Conservation (phyloP, 2,797 vertebrate genomes). For the Sus cebifrons region DNA sequence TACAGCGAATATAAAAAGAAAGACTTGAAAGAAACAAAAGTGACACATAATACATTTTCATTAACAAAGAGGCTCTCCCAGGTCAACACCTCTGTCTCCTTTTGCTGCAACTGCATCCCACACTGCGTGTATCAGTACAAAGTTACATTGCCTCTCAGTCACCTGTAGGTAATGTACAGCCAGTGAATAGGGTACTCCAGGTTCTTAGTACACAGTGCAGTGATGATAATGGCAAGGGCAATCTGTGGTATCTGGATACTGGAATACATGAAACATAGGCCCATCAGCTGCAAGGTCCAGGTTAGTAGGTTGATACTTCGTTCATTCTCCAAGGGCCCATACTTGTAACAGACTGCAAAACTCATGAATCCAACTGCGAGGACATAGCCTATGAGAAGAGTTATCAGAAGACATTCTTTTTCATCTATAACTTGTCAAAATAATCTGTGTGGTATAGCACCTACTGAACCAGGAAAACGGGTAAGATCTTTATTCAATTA, state of each 20-base stretch:
- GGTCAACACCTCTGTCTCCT: background rate
- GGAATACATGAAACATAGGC: slow-evolving; percentile 94
- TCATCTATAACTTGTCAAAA: slow-evolving; percentile 45
- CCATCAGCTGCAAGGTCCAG: slow-evolving; percentile 96
- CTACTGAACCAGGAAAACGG: slow-evolving; percentile 32
- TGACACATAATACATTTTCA: slow-evolving; percentile 46
- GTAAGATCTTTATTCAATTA: background rate
- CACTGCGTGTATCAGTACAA: background rate
- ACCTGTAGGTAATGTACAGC: slow-evolving; percentile 89
- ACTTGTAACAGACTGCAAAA: slow-evolving; percentile 96
- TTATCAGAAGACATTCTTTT: slow-evolving; percentile 71
- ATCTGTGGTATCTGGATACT: slow-evolving; percentile 96
- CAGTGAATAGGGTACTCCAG: slow-evolving; percentile 94
- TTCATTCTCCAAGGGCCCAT: slow-evolving; percentile 95
- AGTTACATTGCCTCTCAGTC: slow-evolving; percentile 70
- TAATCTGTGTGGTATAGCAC: background rate
- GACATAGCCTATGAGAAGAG: slow-evolving; percentile 92
- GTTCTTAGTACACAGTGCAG: slow-evolving; percentile 94
- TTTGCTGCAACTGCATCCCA: slow-evolving; percentile 38
- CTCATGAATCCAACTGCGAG: slow-evolving; percentile 94
- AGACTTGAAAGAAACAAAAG: slow-evolving; percentile 34
- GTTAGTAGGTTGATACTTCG: slow-evolving; percentile 97
- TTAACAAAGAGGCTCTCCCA: slow-evolving; percentile 49
- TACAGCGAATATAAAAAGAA: slow-evolving; percentile 27
- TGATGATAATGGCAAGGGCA: slow-evolving; percentile 92